Evolutionary conservation across 92 coral and sea anemone genomes (phyloP).

Genomic region (Umimayanthus chanpuru): DNA sequence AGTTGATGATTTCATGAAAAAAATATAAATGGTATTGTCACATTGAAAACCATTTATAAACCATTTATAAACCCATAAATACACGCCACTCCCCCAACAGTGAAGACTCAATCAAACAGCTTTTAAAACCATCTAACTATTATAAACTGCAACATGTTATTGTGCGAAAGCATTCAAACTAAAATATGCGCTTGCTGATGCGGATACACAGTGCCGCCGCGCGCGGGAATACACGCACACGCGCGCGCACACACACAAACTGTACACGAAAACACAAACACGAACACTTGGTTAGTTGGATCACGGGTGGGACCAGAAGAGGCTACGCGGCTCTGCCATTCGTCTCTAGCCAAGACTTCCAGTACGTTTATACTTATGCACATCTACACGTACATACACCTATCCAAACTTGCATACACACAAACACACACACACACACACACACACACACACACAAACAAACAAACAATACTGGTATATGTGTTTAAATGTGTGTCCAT

Average conservation of each 20-base stretch:
- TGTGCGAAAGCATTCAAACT: no score
- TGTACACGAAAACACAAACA: not conserved
- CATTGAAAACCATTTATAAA: no score
- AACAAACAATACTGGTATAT: not conserved
- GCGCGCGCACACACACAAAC: not conserved
- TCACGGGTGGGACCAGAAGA: not conserved
- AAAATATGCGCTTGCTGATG: no score
- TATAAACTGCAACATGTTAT: no score
- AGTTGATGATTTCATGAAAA: no score
- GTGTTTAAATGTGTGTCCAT: conserved; percentile 1
- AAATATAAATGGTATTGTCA: no score
- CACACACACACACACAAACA: not conserved
- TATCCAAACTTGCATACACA: no score
- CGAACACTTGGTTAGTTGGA: not conserved
- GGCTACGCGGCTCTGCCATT: not conserved
- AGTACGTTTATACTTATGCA: not conserved
- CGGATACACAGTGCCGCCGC: not conserved
- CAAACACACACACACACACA: not conserved
- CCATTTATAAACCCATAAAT: no score
- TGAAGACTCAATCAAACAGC: no score
- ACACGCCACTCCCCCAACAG: no score
- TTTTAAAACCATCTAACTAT: no score
- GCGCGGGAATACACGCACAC: not conserved
- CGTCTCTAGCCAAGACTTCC: not conserved
- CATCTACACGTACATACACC: not conserved